phyloP scores from a whole-genome alignment of 2,113 vertebrate species.

The Apteryx mantelli region DNA sequence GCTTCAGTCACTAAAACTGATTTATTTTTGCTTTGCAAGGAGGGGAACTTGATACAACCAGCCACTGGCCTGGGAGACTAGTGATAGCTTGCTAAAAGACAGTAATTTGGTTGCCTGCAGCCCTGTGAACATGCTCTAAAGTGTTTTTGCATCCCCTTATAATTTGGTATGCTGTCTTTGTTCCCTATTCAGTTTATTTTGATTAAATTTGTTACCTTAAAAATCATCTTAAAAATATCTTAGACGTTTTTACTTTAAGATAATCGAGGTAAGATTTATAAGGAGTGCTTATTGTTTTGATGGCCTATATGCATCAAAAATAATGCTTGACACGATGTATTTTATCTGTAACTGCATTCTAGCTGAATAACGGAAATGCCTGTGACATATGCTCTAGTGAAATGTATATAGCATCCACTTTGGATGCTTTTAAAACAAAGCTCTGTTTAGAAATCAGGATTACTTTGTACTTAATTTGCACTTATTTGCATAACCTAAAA shows the following conservation, averaged over 20 bases:
- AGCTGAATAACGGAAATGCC: not conserved
- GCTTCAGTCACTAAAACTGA: too few species aligned
- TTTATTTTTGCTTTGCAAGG: too few species aligned
- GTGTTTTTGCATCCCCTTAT: fast-evolving
- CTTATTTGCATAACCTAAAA: fast-evolving
- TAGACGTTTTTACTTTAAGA: not conserved
- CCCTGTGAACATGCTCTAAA: fast-evolving
- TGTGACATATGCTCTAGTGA: not conserved
- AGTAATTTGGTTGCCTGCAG: fast-evolving
- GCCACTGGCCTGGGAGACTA: fast-evolving
- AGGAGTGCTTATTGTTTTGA: not conserved
- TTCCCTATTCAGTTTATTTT: not conserved
- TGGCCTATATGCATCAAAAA: not conserved
- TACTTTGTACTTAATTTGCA: not conserved
- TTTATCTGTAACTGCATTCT: fast-evolving
- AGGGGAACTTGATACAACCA: too few species aligned
- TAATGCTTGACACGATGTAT: fast-evolving
- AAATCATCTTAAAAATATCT: fast-evolving
- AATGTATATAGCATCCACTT: fast-evolving
- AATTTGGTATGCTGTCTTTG: fast-evolving
- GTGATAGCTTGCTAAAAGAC: too few species aligned
- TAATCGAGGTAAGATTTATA: fast-evolving
- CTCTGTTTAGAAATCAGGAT: not conserved
- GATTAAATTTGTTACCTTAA: too few species aligned
- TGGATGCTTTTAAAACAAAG: not conserved